Percentiles rank a stretch among this genome's conserved stretches.
Conservation (phyloP, 2,113 vertebrate genomes). For the Brienomyrus brachyistius region DNA sequence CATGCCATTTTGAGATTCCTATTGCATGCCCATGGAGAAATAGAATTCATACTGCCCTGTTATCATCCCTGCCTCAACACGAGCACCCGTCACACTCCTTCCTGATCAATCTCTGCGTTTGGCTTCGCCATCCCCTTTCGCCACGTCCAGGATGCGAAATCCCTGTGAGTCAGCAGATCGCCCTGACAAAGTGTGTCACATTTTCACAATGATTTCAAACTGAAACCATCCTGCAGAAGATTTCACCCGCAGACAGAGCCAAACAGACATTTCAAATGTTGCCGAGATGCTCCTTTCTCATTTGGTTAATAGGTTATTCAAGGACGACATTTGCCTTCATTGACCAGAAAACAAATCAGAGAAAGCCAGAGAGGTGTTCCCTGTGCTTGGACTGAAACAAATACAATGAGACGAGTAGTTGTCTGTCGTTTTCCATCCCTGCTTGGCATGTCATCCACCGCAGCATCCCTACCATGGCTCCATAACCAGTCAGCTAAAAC, state of each 20-base stretch:
- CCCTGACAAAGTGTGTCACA: neutral
- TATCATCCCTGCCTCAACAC: neutral
- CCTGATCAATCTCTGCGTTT: neutral
- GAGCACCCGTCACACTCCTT: neutral
- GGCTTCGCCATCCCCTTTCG: neutral
- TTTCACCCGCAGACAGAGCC: neutral
- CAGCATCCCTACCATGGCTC: neutral
- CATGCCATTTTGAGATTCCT: neutral
- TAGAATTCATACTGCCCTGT: neutral
- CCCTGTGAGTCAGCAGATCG: neutral
- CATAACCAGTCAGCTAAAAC: neutral
- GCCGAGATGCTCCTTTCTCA: neutral
- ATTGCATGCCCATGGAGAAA: neutral
- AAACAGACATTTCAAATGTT: neutral
- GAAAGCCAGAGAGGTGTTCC: neutral
- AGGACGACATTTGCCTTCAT: constrained; percentile 19
- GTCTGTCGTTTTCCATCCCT: neutral
- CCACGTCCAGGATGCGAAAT: neutral
- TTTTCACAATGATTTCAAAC: neutral
- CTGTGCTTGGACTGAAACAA: neutral
- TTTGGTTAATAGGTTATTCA: constrained; percentile 23
- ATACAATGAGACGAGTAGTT: neutral
- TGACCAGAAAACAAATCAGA: neutral
- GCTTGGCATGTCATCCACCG: neutral
- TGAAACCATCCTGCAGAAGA: neutral